Evolutionary conservation across 2,888 invertebrate species (phyloP).

Genomic region (Diaprepes abbreviatus): DNA sequence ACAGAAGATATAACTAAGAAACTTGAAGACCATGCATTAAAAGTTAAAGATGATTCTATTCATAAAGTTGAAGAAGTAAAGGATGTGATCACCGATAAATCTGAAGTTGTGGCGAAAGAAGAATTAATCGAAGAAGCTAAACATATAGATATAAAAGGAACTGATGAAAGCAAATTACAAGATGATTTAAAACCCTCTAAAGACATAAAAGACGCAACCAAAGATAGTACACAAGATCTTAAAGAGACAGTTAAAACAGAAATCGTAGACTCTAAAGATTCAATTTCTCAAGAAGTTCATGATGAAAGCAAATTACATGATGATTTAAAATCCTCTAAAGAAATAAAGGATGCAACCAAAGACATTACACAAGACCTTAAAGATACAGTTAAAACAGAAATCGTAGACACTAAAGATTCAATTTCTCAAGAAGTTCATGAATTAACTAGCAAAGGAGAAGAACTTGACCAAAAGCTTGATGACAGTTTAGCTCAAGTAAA

Average conservation of each 20-base stretch:
- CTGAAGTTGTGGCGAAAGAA: too few species aligned
- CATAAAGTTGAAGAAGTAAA: neutral
- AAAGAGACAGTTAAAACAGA: slow-evolving; percentile 34
- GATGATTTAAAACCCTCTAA: neutral
- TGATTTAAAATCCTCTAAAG: neutral
- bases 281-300: neutral
- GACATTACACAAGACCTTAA: slow-evolving; percentile 29
- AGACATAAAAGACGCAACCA: neutral
- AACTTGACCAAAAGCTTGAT: neutral
- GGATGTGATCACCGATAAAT: too few species aligned
- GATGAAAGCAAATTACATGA: neutral
- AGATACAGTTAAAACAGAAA: slow-evolving; percentile 32
- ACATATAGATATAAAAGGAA: neutral
- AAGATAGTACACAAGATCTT: slow-evolving; percentile 21
- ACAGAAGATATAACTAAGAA: neutral
- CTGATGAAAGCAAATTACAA: neutral
- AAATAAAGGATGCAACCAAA: slow-evolving; percentile 16
- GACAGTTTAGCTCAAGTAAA: neutral
- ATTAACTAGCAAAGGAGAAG: neutral
- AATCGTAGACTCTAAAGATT: slow-evolving; percentile 13
- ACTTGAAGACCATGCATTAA: neutral
- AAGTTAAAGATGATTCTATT: neutral
- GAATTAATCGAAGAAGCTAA: too few species aligned
- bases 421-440: neutral
- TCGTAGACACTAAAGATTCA: slow-evolving; percentile 7